Conservation (phyloP, 1,140 invertebrate species). For the Ladona fulva region DNA sequence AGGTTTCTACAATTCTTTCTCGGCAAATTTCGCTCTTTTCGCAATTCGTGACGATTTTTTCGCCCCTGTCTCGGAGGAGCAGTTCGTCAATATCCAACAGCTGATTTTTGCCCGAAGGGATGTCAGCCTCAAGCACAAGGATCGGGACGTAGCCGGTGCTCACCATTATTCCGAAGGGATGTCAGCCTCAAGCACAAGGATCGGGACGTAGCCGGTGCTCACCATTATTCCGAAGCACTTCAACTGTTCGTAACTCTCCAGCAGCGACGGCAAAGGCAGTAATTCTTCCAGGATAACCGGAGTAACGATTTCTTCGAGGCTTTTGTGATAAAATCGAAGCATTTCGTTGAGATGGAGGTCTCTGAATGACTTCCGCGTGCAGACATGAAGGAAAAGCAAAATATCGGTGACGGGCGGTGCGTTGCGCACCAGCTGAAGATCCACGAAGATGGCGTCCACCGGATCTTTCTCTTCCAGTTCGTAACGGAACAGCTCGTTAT, state of each 20-base stretch:
- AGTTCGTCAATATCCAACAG: neutral
- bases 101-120: neutral
- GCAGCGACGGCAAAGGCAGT: neutral
- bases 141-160: neutral
- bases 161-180: neutral
- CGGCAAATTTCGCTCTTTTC: neutral
- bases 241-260: neutral
- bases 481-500: conserved; percentile 34
- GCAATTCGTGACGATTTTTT: neutral
- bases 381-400: conserved; percentile 34
- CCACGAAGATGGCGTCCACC: conserved; percentile 37
- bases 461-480: conserved; percentile 18
- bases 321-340: conserved; percentile 33
- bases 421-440: conserved; percentile 47
- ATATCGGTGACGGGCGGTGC: conserved; percentile 42
- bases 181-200: neutral
- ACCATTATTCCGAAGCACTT: neutral
- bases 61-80: neutral
- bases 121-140: neutral
- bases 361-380: conserved; percentile 30
- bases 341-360: conserved; percentile 27
- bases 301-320: neutral
- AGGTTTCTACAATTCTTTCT: neutral
- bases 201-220: neutral
- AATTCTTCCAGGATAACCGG: neutral